Percentiles rank a stretch among this genome's conserved stretches.
Conservation (phyloP, 2,797 vertebrate genomes). For the Rhincodon typus region DNA sequence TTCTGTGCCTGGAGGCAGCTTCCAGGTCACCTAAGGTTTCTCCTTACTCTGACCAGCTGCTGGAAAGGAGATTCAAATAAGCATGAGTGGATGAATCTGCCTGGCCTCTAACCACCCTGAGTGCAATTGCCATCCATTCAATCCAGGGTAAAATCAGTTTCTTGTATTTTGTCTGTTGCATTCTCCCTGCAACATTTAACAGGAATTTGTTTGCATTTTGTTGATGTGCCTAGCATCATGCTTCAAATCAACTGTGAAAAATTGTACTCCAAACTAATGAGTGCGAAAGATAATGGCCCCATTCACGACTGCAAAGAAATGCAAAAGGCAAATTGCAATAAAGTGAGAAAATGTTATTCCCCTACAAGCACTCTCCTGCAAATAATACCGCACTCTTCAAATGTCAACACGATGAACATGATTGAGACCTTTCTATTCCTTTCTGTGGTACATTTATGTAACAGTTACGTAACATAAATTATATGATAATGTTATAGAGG, state of each 20-base stretch:
- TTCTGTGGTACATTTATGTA: conserved; percentile 39
- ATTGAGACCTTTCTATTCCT: conserved; percentile 42
- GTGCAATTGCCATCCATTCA: not conserved
- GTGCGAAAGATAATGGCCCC: not conserved
- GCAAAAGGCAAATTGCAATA: conserved; percentile 35
- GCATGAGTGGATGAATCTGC: too few species aligned
- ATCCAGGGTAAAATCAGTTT: not conserved
- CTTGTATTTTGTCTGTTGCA: not conserved
- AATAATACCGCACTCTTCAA: conserved; percentile 47
- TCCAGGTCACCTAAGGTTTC: not conserved
- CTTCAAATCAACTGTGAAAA: not conserved
- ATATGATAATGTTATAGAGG: not conserved
- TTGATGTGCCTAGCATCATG: not conserved
- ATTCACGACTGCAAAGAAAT: not conserved
- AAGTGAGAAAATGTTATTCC: conserved; percentile 45
- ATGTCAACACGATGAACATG: conserved; percentile 47
- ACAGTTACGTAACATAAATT: not conserved
- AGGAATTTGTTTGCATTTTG: not conserved
- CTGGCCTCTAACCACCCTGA: not conserved
- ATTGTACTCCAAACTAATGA: not conserved
- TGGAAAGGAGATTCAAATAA: not conserved
- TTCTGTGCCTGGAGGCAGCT: not conserved
- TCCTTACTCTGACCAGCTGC: not conserved
- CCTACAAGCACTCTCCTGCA: conserved; percentile 46
- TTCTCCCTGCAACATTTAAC: not conserved